These are phyloP conservation scores for Sciurus niger DNA, from an alignment of 2,113 vertebrate genomes.

Conservation along the genomic window DNA sequence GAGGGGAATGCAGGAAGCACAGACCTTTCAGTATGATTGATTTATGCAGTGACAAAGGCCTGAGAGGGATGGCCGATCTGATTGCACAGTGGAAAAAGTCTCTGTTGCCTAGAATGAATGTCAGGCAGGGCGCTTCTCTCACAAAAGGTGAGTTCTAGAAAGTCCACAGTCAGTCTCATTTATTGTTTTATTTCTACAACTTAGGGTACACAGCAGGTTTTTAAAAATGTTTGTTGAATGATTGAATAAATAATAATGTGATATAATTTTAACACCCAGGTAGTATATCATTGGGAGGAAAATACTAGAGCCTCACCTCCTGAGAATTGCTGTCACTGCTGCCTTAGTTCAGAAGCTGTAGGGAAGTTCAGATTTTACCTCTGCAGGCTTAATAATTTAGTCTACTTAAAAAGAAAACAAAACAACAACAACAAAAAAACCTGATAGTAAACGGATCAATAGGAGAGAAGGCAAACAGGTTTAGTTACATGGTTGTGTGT, in stretches of 20 bases:
- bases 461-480: not conserved
- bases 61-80: not conserved
- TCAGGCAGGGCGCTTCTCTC: not conserved
- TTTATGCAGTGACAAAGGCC: not conserved
- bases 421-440: too few relatives aligned
- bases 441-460: not conserved
- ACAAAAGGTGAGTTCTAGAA: not conserved
- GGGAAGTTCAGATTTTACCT: not conserved
- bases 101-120: not conserved
- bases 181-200: not conserved
- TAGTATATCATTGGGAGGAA: not conserved
- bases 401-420: not conserved
- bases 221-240: not conserved
- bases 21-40: not conserved
- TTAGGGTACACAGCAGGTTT: not conserved
- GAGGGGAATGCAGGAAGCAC: not conserved
- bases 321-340: not conserved
- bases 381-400: not conserved
- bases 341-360: not conserved
- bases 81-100: not conserved
- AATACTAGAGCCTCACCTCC: not conserved
- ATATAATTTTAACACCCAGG: constrained; percentile 27
- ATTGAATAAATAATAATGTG: not conserved
- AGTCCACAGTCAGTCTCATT: not conserved
- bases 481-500: not conserved